Percentiles rank a stretch among this genome's conserved stretches.
These are phyloP conservation scores for Papilio helenus DNA, from an alignment of 1,140 invertebrate genomes.

Conservation along the genomic window DNA sequence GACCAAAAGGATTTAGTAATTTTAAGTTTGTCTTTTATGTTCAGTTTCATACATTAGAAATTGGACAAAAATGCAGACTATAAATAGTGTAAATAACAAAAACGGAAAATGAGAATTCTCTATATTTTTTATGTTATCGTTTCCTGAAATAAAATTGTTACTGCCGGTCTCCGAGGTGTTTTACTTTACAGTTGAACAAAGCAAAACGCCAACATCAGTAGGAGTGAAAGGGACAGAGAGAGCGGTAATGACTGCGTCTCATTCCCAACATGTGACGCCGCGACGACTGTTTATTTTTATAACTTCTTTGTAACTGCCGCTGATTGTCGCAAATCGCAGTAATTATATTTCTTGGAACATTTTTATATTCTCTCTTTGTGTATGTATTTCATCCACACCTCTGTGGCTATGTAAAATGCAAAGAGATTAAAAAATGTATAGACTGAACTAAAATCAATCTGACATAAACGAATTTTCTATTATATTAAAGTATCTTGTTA, in stretches of 20 bases:
- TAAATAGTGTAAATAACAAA: not conserved
- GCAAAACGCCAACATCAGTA: not conserved
- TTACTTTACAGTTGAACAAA: slow-evolving; percentile 27
- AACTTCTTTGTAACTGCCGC: slow-evolving; percentile 49
- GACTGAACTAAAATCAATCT: no score
- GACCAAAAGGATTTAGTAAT: no score
- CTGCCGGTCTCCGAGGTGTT: slow-evolving; percentile 33
- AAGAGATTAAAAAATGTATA: not conserved
- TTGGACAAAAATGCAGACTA: not conserved
- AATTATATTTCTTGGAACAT: slow-evolving; percentile 45
- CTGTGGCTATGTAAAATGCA: not conserved
- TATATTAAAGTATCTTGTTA: no score
- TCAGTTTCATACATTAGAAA: not conserved
- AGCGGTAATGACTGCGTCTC: slow-evolving; percentile 44
- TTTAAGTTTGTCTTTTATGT: no score
- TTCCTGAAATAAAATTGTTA: slow-evolving; percentile 35
- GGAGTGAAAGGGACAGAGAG: slow-evolving; percentile 24
- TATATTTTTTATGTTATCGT: not conserved
- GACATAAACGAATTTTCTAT: no score
- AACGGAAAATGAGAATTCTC: not conserved
- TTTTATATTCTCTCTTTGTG: not conserved
- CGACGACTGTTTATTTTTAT: slow-evolving; percentile 48
- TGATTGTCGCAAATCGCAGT: slow-evolving; percentile 43
- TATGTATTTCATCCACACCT: not conserved
- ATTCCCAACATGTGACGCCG: slow-evolving; percentile 46